A percentile compares a stretch with the other conserved stretches of the same genome.
phyloP scores from a whole-genome alignment of 2,113 vertebrate species.

The Zapornia atra region DNA sequence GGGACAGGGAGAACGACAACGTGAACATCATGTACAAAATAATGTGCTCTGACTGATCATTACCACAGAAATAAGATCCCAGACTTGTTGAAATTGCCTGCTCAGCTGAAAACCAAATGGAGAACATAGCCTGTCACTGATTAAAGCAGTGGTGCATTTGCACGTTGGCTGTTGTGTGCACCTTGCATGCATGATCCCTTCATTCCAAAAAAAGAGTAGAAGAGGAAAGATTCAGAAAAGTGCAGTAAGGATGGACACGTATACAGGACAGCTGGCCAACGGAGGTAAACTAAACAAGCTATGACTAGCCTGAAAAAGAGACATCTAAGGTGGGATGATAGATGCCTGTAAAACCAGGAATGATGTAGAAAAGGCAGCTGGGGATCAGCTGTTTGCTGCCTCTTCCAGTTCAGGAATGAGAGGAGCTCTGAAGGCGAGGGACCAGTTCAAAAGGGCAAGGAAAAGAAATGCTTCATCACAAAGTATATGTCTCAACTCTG shows the following conservation, averaged over 20 bases:
- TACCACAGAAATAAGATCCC: not conserved
- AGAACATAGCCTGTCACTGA: not conserved
- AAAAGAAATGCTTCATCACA: not conserved
- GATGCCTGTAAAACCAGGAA: not conserved
- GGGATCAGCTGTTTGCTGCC: not conserved
- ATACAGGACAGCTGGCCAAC: not conserved
- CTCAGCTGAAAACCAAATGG: not conserved
- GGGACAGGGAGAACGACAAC: not conserved
- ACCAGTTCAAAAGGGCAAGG: not conserved
- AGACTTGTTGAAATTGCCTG: not conserved
- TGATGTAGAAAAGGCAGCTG: rapidly evolving
- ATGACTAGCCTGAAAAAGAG: not conserved
- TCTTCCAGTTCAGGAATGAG: not conserved
- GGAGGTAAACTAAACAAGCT: not conserved
- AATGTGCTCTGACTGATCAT: not conserved
- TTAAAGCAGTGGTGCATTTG: not conserved
- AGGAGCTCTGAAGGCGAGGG: not conserved
- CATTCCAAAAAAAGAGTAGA: not conserved
- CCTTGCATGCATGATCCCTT: not conserved
- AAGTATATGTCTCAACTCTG: not conserved
- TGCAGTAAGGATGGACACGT: not conserved
- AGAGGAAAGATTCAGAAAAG: not conserved
- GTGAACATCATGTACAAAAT: not conserved
- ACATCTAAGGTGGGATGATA: not conserved
- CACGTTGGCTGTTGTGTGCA: not conserved